Evolutionary conservation across 92 coral and sea anemone genomes (phyloP), one percentile per base, ranked within the genome.

Genomic region (Phenganax subtilis): DNA sequence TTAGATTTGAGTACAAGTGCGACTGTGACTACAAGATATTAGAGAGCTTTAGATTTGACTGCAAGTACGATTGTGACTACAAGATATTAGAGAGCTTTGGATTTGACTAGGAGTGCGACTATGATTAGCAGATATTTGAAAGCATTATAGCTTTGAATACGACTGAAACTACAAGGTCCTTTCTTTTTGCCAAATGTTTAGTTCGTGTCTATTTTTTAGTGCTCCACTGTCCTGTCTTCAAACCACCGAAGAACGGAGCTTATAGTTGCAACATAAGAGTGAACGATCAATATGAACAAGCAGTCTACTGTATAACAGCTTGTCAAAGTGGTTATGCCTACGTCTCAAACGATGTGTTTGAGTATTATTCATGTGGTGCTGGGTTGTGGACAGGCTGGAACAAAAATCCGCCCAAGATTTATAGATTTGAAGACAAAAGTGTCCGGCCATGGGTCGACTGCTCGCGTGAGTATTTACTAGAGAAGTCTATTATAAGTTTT

Each of bases 391-490:
- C 82, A 29, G 81, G 85, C 55, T 83, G 92, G 84, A 65, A 87
- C 0, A 74, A 75, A 30, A 86, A 86, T 9, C 72, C 79, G 30
- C 87, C 87, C 52, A 57, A 3, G 44, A 87, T 87, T 0, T 54
- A 81, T 16, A 88, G 88, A 15, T 78, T 85, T 9, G 52, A 16
- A 0, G 88, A 87, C 76, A 85, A 81, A 58, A 78, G 80, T 16
- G 83, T 85, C 57, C 89, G 86, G 28, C 98, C 98, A 0, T 94
- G 98, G 98, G 94, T 97, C 8, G 98, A 94, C 71, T 94, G 98
- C 47, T 88, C 92, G 57, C 92, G 98, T 94, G 77, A 85, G 81
- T 11, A 73, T n/a, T 59, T 20, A 20, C 25, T 20, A 20, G 25
- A 20, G 25, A 20, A 20, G 25, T 20, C 25, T 20, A 20, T 20